These are phyloP conservation scores for Percopsis omiscomaycus DNA, from an alignment of 2,797 vertebrate species.

Conservation along the genomic window DNA sequence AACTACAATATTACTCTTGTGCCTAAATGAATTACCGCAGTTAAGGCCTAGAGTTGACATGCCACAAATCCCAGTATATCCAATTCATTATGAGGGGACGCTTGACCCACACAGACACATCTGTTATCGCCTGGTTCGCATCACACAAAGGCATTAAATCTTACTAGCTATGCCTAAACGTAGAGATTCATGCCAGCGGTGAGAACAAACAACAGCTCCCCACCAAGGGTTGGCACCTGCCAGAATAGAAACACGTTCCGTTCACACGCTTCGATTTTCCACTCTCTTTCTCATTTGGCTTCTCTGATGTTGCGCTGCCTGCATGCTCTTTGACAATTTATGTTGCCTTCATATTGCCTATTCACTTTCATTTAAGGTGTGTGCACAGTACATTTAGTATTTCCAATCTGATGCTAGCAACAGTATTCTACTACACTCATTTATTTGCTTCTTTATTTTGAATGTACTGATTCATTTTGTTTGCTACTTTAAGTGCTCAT, in stretches of 20 bases:
- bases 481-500: slow-evolving; percentile 64
- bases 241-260: slow-evolving; percentile 1
- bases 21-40: slow-evolving; percentile 29
- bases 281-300: slow-evolving; percentile 43
- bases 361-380: slow-evolving; percentile 45
- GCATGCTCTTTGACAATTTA: slow-evolving; percentile 48
- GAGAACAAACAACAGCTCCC: neutral
- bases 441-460: slow-evolving; percentile 63
- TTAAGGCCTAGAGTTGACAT: slow-evolving; percentile 42
- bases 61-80: slow-evolving; percentile 24
- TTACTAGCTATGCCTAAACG: slow-evolving; percentile 19
- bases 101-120: slow-evolving; percentile 25
- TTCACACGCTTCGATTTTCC: slow-evolving; percentile 19
- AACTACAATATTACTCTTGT: slow-evolving; percentile 33
- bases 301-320: slow-evolving; percentile 37
- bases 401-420: slow-evolving; percentile 23
- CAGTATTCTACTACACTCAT: slow-evolving; percentile 44
- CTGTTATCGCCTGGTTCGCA: slow-evolving; percentile 11
- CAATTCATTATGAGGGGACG: slow-evolving; percentile 40
- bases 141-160: slow-evolving; percentile 35
- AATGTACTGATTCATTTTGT: slow-evolving; percentile 69
- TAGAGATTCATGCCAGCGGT: slow-evolving; percentile 17
- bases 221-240: slow-evolving; percentile 18
- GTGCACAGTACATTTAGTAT: slow-evolving; percentile 25
- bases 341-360: slow-evolving; percentile 52